phyloP scores from a whole-genome alignment of 2,113 vertebrate species.

The Oryzias celebensis region DNA sequence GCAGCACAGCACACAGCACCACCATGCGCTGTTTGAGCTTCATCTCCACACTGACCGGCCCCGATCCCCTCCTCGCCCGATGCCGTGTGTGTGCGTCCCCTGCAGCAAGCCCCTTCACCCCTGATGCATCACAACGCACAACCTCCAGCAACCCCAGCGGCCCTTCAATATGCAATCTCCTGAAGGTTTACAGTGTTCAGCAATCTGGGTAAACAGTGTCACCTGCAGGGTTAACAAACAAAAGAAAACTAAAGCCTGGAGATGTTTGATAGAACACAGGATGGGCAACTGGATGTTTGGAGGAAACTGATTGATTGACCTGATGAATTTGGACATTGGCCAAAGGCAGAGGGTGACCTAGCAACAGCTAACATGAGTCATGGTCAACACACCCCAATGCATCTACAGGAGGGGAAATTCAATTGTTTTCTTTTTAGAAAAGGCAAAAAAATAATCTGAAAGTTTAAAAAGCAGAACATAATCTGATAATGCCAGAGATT shows the following conservation, averaged over 20 bases:
- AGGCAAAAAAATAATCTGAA: too few relatives aligned
- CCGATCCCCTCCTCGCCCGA: conserved; percentile 33
- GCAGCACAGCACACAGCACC: conserved; percentile 90
- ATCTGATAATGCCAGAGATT: too few relatives aligned
- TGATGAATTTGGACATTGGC: conserved; percentile 25
- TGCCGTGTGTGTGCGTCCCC: conserved; percentile 36
- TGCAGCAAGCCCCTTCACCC: conserved; percentile 55
- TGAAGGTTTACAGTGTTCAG: neutral
- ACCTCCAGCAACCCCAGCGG: neutral
- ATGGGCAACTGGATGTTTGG: conserved; percentile 25
- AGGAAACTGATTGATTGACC: conserved; percentile 47
- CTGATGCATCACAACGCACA: conserved; percentile 50
- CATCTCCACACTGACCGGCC: conserved; percentile 77
- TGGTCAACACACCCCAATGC: conserved; percentile 11
- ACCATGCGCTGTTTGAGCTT: conserved; percentile 98
- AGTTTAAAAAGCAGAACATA: too few relatives aligned
- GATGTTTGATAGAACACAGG: neutral
- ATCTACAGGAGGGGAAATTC: neutral
- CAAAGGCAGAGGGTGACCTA: conserved; percentile 52
- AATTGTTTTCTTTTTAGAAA: too few relatives aligned
- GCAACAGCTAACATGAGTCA: conserved; percentile 33
- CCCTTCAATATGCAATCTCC: neutral
- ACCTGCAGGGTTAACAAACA: conserved; percentile 15
- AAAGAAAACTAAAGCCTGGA: neutral
- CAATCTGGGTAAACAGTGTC: conserved; percentile 4